Conservation (phyloP, 2,888 invertebrate genomes). For the Xestobium rufovillosum region DNA sequence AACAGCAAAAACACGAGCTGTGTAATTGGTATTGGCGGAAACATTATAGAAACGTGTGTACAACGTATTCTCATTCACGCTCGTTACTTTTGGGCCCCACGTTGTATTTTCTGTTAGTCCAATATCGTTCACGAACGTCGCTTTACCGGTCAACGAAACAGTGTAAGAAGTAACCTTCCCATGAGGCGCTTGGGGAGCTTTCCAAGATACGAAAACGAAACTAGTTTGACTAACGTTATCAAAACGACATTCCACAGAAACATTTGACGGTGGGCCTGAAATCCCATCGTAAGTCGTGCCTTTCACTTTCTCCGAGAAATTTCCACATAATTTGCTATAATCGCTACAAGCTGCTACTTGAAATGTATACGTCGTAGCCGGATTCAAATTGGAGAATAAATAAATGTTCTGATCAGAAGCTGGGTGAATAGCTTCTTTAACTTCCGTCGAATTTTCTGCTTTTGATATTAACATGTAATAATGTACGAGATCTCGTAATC, state of each 20-base stretch:
- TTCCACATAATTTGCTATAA: constrained; percentile 65
- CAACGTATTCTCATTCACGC: constrained; percentile 47
- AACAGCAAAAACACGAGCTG: constrained; percentile 67
- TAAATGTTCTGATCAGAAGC: constrained; percentile 62
- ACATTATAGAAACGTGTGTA: constrained; percentile 59
- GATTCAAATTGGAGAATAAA: constrained; percentile 69
- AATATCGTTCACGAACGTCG: constrained; percentile 48
- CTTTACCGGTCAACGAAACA: constrained; percentile 50
- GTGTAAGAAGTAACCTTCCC: constrained; percentile 74
- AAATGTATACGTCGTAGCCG: constrained; percentile 74
- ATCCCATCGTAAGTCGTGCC: constrained; percentile 79
- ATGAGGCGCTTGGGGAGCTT: constrained; percentile 62
- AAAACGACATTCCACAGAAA: constrained; percentile 58
- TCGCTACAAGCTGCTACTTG: constrained; percentile 77
- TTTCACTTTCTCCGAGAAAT: constrained; percentile 68
- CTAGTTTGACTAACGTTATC: constrained; percentile 53
- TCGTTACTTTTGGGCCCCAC: constrained; percentile 54
- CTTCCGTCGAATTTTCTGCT: constrained; percentile 46
- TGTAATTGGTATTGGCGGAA: constrained; percentile 78
- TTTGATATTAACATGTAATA: constrained; percentile 64
- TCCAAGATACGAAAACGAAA: constrained; percentile 66
- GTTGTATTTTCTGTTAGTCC: constrained; percentile 47
- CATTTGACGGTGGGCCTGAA: constrained; percentile 64
- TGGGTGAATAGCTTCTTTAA: constrained; percentile 56
- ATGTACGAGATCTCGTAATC: constrained; percentile 63